Percentiles rank a stretch among this genome's conserved stretches.
These are phyloP conservation scores for Epinephelus cyanopodus DNA, from an alignment of 2,113 vertebrate genomes.

Conservation along the genomic window DNA sequence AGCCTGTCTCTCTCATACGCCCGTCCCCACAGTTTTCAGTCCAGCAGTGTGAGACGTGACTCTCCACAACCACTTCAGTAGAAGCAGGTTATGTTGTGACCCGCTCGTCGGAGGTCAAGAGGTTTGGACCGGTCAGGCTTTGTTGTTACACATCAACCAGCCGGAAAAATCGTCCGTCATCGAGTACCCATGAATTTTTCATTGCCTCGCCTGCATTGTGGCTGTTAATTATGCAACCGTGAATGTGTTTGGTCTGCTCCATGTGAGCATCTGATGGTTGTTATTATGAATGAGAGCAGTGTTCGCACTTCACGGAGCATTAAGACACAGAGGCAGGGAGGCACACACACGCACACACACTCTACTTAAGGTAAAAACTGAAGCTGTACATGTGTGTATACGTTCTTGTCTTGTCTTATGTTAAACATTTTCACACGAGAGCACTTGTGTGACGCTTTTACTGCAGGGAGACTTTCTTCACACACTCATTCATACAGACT, in stretches of 20 bases:
- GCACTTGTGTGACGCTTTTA: not conserved
- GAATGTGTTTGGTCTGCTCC: constrained; percentile 49
- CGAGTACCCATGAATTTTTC: constrained; percentile 65
- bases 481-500: constrained; percentile 10
- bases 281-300: constrained; percentile 68
- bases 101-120: constrained; percentile 53
- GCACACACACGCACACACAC: constrained; percentile 1
- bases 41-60: not conserved
- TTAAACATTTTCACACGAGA: not conserved
- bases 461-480: not conserved
- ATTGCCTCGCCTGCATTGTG: constrained; percentile 36
- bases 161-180: constrained; percentile 20
- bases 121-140: constrained; percentile 28
- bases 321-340: not conserved
- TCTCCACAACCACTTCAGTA: constrained; percentile 11
- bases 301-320: constrained; percentile 45
- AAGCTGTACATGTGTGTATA: not conserved
- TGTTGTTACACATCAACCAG: constrained; percentile 50
- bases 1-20: constrained; percentile 1
- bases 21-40: constrained; percentile 14
- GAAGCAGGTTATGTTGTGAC: constrained; percentile 36
- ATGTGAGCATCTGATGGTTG: constrained; percentile 62
- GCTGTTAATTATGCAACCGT: constrained; percentile 59
- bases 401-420: not conserved
- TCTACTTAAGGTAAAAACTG: not conserved